Percentiles rank a stretch among this genome's conserved stretches.
Evolutionary conservation across 64 coral and sea anemone genomes (phyloP).

Genomic region (Acropora yongei): DNA sequence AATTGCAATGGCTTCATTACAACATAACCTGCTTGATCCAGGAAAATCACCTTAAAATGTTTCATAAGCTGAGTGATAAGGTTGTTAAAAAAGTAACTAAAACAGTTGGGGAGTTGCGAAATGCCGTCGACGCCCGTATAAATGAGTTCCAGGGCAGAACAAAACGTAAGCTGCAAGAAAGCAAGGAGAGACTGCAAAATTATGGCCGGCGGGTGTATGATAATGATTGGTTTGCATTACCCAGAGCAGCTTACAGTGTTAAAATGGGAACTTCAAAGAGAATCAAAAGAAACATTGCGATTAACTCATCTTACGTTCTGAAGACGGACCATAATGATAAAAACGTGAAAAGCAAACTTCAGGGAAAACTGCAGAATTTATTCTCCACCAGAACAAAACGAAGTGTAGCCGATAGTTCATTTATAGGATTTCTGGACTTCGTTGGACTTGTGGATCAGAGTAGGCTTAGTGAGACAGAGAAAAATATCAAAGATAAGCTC

Average conservation of each 20-base stretch:
- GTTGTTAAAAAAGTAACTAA: constrained; percentile 58
- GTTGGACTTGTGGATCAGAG: constrained; percentile 70
- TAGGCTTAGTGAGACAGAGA: constrained; percentile 15
- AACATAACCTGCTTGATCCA: constrained; percentile 79
- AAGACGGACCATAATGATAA: not conserved
- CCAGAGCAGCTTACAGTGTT: constrained; percentile 35
- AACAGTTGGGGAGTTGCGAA: constrained; percentile 47
- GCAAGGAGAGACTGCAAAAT: constrained; percentile 11
- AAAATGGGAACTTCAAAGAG: not conserved
- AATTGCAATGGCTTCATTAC: constrained; percentile 52
- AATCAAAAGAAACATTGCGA: not conserved
- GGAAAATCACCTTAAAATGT: constrained; percentile 76
- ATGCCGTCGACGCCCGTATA: constrained; percentile 33
- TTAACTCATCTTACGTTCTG: not conserved
- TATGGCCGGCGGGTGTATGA: constrained; percentile 56
- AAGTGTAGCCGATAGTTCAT: constrained; percentile 34
- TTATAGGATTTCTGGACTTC: constrained; percentile 82
- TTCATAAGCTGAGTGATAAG: constrained; percentile 72
- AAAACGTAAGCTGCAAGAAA: constrained; percentile 32
- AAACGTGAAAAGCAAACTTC: not conserved
- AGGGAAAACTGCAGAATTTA: not conserved
- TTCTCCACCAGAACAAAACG: constrained; percentile 43
- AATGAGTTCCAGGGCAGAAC: constrained; percentile 32
- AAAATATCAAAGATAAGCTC: constrained; percentile 61
- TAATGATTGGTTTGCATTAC: constrained; percentile 75